Evolutionary conservation across 1,140 invertebrate species (phyloP), one percentile per base, ranked within the genome.

Genomic region (Pseudomyrmex flavicornis): DNA sequence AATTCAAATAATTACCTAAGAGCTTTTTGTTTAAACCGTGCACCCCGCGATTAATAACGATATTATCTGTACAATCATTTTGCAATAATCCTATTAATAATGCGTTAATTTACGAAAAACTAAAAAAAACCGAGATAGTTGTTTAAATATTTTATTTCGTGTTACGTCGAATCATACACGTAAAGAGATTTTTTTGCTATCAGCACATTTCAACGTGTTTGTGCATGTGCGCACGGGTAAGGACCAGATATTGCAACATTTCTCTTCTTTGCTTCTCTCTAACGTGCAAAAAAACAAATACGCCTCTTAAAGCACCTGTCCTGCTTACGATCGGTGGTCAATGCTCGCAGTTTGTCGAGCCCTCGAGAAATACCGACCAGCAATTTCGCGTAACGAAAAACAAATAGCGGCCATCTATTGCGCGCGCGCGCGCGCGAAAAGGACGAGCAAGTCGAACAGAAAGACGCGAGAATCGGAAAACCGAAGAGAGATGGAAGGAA

Each of bases 321-420:
- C 52, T 79, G 86, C 82, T 89, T 89, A 87, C 88, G 66, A 76
- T 86, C 89, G 75, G 85, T 88, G 87, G 91, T 91, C 90, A 91
- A 90, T 88, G 88, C 85, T 35, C 85, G 72, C 56, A 90, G 89
- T 92, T 92, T 92, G 89, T 89, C 88, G 46, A 92, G 87, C 89
- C 85, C 91, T 92, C 83, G 85, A 92, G 89, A 91, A 88, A 91
- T 86, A 91, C 85, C 69, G 86, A 85, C 69, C 85, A 84, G 82
- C 89, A 91, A 91, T 92, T 91, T 88, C 91, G 73, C 87, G 82
- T 92, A 92, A 92, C 89, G 92, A 92, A 92, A 92, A 92, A 92
- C 89, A 92, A 92, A 92, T 90, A 92, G 84, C 74, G 58, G 59
- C 50, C 52, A 89, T 86, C 74, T 80, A 90, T 90, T 85, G 88